Evolutionary conservation across 2,888 invertebrate species (phyloP), one percentile per base, ranked within the genome.

Genomic region (Aelia acuminata): DNA sequence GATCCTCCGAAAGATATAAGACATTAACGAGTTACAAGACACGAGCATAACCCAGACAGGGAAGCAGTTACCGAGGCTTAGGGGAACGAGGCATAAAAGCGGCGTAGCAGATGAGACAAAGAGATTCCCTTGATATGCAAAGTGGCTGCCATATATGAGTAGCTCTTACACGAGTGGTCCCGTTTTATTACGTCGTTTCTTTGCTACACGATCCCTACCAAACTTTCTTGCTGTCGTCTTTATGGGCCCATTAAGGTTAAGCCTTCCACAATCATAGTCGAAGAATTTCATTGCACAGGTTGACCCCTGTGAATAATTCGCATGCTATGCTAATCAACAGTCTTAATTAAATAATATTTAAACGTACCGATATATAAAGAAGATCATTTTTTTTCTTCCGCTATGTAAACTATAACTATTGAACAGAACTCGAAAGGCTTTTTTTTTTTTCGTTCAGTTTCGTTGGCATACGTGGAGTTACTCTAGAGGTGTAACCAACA

Each of bases 51-150:
- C 20, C 35, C 15, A n/a, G 75, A 35, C 75, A 75, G 39, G 20
- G 35, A 75, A 75, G 2, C 75, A 39, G 75, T 43, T 39, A 26
- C 20, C 39, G 39, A n/a, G 43, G n/a, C 80, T 80, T 80, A 80
- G n/a, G n/a, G 18, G 13, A n/a, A 3, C n/a, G 43, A 80, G 15
- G 80, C 80, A 47, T 80, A 80, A 39, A 80, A 80, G 80, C 80
- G 22, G 11, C 4, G 80, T n/a, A 13, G 18, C 22, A 80, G 43
- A 80, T 80, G 43, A 75, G 75, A 75, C 80, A 80, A 80, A 80
- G 80, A 43, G 80, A n/a, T 47, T n/a, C 80, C 8, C n/a, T 80
- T 80, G 20, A 75, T 75, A 75, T 75, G 75, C 75, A 75, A 75
- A 75, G 75, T 75, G 39, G 39, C 35, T 43, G 22, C n/a, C n/a